Evolutionary conservation across 2,888 invertebrate species (phyloP).

Genomic region (Dasypogon diadema): DNA sequence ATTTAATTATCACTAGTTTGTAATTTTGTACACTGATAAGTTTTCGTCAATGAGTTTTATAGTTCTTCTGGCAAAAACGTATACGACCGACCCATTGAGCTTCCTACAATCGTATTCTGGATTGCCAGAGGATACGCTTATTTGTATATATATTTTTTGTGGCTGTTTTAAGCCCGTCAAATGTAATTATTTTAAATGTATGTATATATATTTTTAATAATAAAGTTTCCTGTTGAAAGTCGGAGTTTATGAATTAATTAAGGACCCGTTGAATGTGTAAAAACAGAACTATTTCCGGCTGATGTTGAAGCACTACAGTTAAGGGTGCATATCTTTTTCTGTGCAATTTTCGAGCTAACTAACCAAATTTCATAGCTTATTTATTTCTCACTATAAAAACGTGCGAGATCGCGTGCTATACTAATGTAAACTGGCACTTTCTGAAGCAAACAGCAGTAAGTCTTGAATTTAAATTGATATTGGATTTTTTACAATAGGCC

Average conservation of each 20-base stretch:
- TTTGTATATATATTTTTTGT: background rate
- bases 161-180: constrained; percentile 45
- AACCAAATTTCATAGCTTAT: no score
- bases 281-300: no score
- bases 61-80: background rate
- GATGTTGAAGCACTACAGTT: no score
- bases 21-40: constrained; percentile 21
- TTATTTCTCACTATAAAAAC: no score
- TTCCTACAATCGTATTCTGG: background rate
- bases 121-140: constrained; percentile 10
- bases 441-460: no score
- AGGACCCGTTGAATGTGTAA: background rate
- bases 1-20: constrained; percentile 31
- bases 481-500: no score
- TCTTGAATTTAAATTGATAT: no score
- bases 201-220: background rate
- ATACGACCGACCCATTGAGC: background rate
- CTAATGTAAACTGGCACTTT: no score
- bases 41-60: background rate
- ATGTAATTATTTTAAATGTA: constrained; percentile 3
- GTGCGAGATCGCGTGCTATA: no score
- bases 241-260: background rate
- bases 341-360: no score
- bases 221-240: background rate
- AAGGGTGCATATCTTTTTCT: no score